Evolutionary conservation across 2,888 invertebrate species (phyloP).

Genomic region (Cerastis rubricosa): DNA sequence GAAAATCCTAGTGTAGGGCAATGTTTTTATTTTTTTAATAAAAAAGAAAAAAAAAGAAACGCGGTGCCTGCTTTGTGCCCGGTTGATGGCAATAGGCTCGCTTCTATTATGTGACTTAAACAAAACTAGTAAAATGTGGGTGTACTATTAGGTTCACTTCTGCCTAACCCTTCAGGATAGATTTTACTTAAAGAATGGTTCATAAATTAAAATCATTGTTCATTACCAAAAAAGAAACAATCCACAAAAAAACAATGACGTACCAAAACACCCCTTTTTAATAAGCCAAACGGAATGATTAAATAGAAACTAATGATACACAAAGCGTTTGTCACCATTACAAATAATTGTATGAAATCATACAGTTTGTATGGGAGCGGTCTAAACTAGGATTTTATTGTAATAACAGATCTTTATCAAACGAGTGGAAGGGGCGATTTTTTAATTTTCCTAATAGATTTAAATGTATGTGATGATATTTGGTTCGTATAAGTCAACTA

Average conservation of each 20-base stretch:
- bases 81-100: too few relatives aligned
- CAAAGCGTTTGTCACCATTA: constrained; percentile 71
- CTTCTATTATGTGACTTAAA: too few relatives aligned
- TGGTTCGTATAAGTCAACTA: constrained; percentile 34
- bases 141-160: too few relatives aligned
- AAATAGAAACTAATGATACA: constrained; percentile 75
- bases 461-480: constrained; percentile 72
- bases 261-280: constrained; percentile 60
- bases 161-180: too few relatives aligned
- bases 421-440: constrained; percentile 69
- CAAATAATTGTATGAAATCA: constrained; percentile 68
- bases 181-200: too few relatives aligned
- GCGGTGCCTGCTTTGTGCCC: background rate
- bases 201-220: background rate
- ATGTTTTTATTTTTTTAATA: too few relatives aligned
- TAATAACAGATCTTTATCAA: constrained; percentile 77
- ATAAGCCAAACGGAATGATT: constrained; percentile 57
- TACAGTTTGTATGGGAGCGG: constrained; percentile 60
- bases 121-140: too few relatives aligned
- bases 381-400: constrained; percentile 65
- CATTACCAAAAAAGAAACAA: constrained; percentile 12
- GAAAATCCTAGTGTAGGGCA: too few relatives aligned
- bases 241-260: constrained; percentile 57
- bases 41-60: too few relatives aligned
- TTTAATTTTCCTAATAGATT: constrained; percentile 84